phyloP scores from a whole-genome alignment of 2,113 vertebrate genomes.

The Daubentonia madagascariensis region DNA sequence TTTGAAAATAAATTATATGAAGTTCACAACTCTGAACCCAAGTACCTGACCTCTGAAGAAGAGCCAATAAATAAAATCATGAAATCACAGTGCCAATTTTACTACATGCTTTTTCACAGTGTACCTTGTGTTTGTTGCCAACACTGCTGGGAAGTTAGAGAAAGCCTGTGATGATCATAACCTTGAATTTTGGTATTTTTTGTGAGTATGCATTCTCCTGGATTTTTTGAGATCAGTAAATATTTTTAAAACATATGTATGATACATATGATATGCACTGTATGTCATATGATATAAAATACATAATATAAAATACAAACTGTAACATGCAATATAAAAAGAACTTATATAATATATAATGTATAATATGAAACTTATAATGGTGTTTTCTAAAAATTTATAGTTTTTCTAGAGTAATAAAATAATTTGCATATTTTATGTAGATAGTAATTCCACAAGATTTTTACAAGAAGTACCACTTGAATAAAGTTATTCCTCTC shows the following conservation, averaged over 20 bases:
- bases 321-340: not conserved
- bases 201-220: not conserved
- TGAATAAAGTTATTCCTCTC: not conserved
- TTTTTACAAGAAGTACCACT: not conserved
- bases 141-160: not conserved
- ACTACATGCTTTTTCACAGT: not conserved
- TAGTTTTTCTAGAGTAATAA: not conserved
- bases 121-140: not conserved
- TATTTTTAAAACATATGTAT: not conserved
- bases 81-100: not conserved
- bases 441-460: not conserved
- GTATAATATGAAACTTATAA: not conserved
- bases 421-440: not conserved
- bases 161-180: not conserved
- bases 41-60: not conserved
- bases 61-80: not conserved
- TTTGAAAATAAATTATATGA: slow-evolving; percentile 45
- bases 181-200: not conserved
- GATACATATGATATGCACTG: not conserved
- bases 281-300: not conserved
- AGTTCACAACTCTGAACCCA: not conserved
- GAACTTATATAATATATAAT: not conserved
- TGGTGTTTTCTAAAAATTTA: not conserved
- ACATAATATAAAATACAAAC: not conserved
- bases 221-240: not conserved